These are phyloP conservation scores for Caloenas nicobarica DNA, from an alignment of 2,113 vertebrate species.

Conservation along the genomic window DNA sequence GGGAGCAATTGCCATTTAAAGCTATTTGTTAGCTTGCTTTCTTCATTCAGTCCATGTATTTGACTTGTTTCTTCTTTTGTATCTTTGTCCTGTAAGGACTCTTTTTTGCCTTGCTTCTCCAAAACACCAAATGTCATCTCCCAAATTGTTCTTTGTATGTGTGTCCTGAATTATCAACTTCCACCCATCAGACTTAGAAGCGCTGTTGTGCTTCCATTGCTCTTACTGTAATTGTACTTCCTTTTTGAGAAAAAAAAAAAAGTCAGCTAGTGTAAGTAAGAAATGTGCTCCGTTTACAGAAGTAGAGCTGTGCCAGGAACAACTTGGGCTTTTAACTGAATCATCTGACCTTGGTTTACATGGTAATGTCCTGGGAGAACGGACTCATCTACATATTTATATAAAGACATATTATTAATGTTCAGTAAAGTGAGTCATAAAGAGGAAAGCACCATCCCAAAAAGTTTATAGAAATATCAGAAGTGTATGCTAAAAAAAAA, in stretches of 20 bases:
- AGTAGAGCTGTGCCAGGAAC: conserved; percentile 3
- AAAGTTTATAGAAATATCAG: background rate
- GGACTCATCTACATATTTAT: background rate
- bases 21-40: conserved; percentile 35
- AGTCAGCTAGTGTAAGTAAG: conserved; percentile 1
- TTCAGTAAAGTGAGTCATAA: background rate
- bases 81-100: background rate
- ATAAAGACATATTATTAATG: background rate
- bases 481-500: background rate
- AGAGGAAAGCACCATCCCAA: background rate
- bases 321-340: conserved; percentile 1
- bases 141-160: background rate
- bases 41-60: conserved; percentile 1
- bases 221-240: background rate
- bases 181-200: background rate
- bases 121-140: background rate
- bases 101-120: background rate
- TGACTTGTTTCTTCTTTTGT: background rate
- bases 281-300: background rate
- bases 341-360: conserved; percentile 12
- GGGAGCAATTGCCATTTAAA: background rate
- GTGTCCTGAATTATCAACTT: background rate
- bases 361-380: background rate
- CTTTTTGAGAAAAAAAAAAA: background rate
- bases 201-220: background rate